Conservation (phyloP, 2,888 invertebrate species). For the Pediacus dermestoides region DNA sequence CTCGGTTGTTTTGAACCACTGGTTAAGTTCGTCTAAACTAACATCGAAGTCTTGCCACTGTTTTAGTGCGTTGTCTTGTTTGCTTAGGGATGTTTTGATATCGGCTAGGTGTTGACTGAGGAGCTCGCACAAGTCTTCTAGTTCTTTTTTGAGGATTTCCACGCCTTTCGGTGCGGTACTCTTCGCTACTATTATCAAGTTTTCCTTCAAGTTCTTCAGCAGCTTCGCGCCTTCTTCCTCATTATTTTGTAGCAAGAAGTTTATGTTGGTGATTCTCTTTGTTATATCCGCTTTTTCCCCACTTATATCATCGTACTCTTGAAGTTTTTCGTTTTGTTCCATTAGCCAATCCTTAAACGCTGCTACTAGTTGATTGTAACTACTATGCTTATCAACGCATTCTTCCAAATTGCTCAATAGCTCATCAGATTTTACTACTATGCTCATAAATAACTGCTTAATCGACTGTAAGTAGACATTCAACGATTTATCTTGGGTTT, state of each 20-base stretch:
- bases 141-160: conserved; percentile 67
- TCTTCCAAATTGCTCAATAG: conserved; percentile 79
- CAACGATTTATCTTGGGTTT: conserved; percentile 84
- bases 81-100: conserved; percentile 53
- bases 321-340: conserved; percentile 73
- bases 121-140: conserved; percentile 64
- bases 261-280: conserved; percentile 65
- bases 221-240: conserved; percentile 63
- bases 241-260: conserved; percentile 59
- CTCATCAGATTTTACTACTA: conserved; percentile 83
- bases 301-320: conserved; percentile 75
- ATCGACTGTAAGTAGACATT: conserved; percentile 85
- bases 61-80: conserved; percentile 68
- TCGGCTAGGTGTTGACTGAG: conserved; percentile 65
- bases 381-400: conserved; percentile 81
- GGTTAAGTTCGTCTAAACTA: conserved; percentile 72
- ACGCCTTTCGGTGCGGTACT: conserved; percentile 81
- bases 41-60: conserved; percentile 88
- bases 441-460: conserved; percentile 82
- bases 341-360: conserved; percentile 80
- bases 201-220: conserved; percentile 64
- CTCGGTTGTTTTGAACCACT: conserved; percentile 85
- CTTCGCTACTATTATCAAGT: conserved; percentile 64
- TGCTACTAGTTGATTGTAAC: conserved; percentile 70
- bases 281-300: conserved; percentile 82